Percentiles rank a stretch among this genome's conserved stretches.
These are phyloP conservation scores for Lepus europaeus DNA, from an alignment of 2,113 vertebrate species.

Conservation along the genomic window DNA sequence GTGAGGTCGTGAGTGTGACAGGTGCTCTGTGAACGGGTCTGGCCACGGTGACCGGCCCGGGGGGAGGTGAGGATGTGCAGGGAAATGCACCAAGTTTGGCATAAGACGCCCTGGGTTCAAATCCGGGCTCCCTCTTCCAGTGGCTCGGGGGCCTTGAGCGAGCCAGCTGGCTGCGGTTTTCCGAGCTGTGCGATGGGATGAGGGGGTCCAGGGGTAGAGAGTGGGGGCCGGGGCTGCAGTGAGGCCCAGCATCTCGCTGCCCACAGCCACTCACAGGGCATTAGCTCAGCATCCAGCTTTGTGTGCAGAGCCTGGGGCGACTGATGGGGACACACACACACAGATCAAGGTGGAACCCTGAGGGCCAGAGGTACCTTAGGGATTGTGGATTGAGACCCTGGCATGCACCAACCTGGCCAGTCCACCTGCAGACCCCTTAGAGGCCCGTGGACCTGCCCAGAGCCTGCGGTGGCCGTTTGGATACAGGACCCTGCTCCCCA, in stretches of 20 bases:
- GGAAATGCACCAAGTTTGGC: not conserved
- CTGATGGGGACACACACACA: not conserved
- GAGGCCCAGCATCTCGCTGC: not conserved
- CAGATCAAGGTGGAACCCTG: not conserved
- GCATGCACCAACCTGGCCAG: not conserved
- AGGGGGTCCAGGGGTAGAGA: not conserved
- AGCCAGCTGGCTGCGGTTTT: not conserved
- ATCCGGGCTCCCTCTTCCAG: not conserved
- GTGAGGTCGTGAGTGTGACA: not conserved
- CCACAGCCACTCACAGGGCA: not conserved
- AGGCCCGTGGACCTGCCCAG: not conserved
- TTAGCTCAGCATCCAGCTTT: not conserved
- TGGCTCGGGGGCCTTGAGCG: no score
- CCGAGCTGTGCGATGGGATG: not conserved
- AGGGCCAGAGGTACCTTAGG: not conserved
- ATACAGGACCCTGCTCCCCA: no score
- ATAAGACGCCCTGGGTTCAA: no score
- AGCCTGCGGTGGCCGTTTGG: not conserved
- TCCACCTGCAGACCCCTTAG: no score
- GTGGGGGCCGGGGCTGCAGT: accelerated
- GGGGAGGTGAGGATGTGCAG: not conserved
- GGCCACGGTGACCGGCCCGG: not conserved
- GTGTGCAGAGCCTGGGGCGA: not conserved
- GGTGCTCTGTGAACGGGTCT: not conserved
- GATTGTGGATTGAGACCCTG: not conserved